Evolutionary conservation across 2,797 vertebrate species (phyloP).

Genomic region (Syndactyla subalaris): DNA sequence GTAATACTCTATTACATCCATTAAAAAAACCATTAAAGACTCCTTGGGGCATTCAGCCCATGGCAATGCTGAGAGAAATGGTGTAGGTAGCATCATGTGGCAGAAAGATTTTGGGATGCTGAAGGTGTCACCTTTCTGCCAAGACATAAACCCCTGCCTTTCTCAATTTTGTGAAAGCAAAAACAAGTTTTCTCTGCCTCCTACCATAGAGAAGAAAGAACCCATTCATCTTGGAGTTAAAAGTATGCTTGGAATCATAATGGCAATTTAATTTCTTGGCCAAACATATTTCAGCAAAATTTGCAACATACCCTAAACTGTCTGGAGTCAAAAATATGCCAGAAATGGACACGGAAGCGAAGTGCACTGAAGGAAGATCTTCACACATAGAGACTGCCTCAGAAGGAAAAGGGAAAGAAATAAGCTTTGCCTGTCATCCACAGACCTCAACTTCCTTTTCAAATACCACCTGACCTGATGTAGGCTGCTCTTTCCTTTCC

Average conservation of each 20-base stretch:
- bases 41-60: not conserved
- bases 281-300: not conserved
- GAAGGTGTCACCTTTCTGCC: not conserved
- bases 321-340: not conserved
- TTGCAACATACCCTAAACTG: not conserved
- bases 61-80: not conserved
- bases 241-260: not conserved
- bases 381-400: not conserved
- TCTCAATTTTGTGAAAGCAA: not conserved
- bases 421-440: not conserved
- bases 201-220: not conserved
- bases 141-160: not conserved
- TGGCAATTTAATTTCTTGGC: not conserved
- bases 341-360: not conserved
- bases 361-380: not conserved
- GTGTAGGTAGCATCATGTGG: accelerated
- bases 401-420: not conserved
- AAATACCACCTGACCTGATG: not conserved
- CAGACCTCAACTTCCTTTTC: not conserved
- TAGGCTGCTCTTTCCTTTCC: not conserved
- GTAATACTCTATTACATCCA: not conserved
- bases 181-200: not conserved
- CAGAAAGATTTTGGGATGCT: not conserved
- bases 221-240: not conserved
- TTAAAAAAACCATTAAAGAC: not conserved